Evolutionary conservation across 1,140 invertebrate species (phyloP), one percentile per base, ranked within the genome.

Genomic region (Dysdera silvatica): DNA sequence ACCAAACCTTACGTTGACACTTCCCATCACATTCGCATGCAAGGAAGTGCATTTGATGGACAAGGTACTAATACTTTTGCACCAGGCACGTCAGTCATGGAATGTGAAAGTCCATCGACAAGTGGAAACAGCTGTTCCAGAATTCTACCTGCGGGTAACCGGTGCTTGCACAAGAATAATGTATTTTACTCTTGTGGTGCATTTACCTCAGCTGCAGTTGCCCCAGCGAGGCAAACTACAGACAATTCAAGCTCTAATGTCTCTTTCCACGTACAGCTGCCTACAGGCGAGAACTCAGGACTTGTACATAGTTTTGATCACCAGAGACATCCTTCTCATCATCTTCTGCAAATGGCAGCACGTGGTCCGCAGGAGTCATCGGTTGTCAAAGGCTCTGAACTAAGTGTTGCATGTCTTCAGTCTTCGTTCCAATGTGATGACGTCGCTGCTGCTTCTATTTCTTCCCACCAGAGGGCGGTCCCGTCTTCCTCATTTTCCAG

Each of bases 1-100:
- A 76, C 77, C 24, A 67, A 77, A 33, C 77, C 77, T 12, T 76
- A 79, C 68, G 78, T 77, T 14, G 77, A 58, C 40, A 58, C 58
- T 63, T 63, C 67, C 68, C 69, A 71, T n/a, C 73, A 74, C 53
- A 69, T 69, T 24, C 14, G 26, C 16, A 48, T 37, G 14, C 35
- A 37, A 2, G 35, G 52, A 6, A 18, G 32, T 24, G 26, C 16
- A n/a, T 49, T 49, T 49, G 26, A 32, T 35, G n/a, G 26, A n/a
- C n/a, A 12, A n/a, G 16, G n/a, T 53, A 18, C 31, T n/a, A n/a
- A 28, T 10, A 49, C 47, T 23, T 18, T 26, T 23, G 14, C 28
- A 24, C 16, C 57, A 26, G 45, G 69, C 56, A 55, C 67, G 4
- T 69, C 67, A 6, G 67, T 70, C 23, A 77, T 78, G 76, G 76